These are phyloP conservation scores for Goniozus legneri DNA, from an alignment of 1,140 invertebrate genomes.

Conservation along the genomic window DNA sequence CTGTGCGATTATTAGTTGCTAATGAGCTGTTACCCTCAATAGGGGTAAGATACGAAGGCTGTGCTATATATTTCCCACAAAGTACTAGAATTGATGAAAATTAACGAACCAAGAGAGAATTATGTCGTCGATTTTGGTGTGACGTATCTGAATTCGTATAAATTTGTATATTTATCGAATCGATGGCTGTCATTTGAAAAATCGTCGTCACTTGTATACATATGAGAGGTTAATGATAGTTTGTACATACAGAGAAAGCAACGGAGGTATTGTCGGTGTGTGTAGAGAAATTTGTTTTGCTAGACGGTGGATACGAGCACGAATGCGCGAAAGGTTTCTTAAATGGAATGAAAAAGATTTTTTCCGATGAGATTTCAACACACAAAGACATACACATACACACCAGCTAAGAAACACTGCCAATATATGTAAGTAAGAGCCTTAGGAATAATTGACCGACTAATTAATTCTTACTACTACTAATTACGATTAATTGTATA, in stretches of 20 bases:
- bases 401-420: constrained; percentile 53
- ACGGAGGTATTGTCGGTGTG: background rate
- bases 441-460: constrained; percentile 30
- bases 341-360: background rate
- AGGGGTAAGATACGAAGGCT: constrained; percentile 37
- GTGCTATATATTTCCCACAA: constrained; percentile 36
- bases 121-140: too few relatives aligned
- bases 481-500: background rate
- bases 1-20: constrained; percentile 13
- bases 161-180: constrained; percentile 22
- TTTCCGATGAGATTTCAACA: constrained; percentile 1
- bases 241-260: constrained; percentile 18
- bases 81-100: constrained; percentile 7
- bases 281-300: too few relatives aligned
- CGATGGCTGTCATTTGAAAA: constrained; percentile 18
- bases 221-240: constrained; percentile 18
- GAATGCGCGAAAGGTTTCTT: constrained; percentile 1
- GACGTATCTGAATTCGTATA: background rate
- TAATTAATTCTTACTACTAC: constrained; percentile 33
- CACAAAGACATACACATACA: constrained; percentile 28
- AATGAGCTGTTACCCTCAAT: constrained; percentile 33
- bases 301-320: constrained; percentile 4
- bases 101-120: background rate
- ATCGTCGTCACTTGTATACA: constrained; percentile 20
- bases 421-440: constrained; percentile 49